Conservation (phyloP, 2,113 vertebrate genomes). For the human (Homo sapiens) region GRCh38 chrX:124443501-124444000, state of each 20-base stretch:
- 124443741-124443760: slow-evolving; percentile 3
- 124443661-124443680: background rate
- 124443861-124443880: slow-evolving; percentile 27
- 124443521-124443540: background rate
- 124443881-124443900: slow-evolving; percentile 31
- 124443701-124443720: slow-evolving; percentile 16
- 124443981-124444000: background rate
- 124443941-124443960: background rate
- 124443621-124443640: background rate
- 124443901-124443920: slow-evolving; percentile 14
- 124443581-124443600: background rate
- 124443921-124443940: slow-evolving; percentile 37
- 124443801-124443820: background rate
- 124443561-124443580: slow-evolving; percentile 1
- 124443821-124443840: background rate
- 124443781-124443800: background rate
- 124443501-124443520: background rate
- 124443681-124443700: background rate
- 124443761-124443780: slow-evolving; percentile 30
- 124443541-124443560: slow-evolving; percentile 21
- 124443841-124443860: slow-evolving; percentile 15
- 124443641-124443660: background rate
- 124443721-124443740: background rate
- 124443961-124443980: background rate
- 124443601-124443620: background rate